Conservation (phyloP, 2,797 vertebrate genomes). For the Perodicticus potto region DNA sequence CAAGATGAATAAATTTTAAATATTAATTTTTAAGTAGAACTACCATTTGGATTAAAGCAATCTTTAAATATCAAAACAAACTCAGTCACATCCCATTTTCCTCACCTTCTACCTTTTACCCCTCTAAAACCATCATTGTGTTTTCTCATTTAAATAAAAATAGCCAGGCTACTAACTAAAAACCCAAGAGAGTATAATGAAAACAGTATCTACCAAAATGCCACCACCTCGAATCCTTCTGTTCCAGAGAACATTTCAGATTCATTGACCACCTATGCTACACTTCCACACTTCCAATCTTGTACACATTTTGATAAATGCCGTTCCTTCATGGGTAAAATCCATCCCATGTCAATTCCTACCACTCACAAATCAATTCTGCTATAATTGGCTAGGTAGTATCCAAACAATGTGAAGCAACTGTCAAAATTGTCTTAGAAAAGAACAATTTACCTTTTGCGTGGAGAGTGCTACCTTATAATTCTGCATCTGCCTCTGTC, state of each 20-base stretch:
- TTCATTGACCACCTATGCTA: not conserved
- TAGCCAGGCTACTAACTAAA: not conserved
- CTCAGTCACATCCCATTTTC: not conserved
- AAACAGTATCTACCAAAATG: not conserved
- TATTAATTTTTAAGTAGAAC: not conserved
- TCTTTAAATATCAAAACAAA: conserved; percentile 25
- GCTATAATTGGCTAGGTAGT: not conserved
- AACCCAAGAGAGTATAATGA: not conserved
- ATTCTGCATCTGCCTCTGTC: not conserved
- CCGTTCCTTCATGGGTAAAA: not conserved
- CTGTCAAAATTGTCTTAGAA: not conserved
- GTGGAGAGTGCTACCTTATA: not conserved
- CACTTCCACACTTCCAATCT: not conserved
- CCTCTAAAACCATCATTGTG: not conserved
- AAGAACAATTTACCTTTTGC: not conserved
- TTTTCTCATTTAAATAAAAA: conserved; percentile 46
- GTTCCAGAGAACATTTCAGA: conserved; percentile 26
- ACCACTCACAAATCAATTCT: not conserved
- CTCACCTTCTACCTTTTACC: not conserved
- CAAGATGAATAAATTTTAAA: conserved; percentile 4
- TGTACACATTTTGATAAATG: not conserved
- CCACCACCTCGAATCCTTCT: conserved; percentile 24
- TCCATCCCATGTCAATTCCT: not conserved
- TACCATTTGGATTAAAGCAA: not conserved
- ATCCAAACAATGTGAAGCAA: not conserved